These are phyloP conservation scores for Molanna angustata DNA, from an alignment of 2,888 invertebrate genomes.

Conservation along the genomic window DNA sequence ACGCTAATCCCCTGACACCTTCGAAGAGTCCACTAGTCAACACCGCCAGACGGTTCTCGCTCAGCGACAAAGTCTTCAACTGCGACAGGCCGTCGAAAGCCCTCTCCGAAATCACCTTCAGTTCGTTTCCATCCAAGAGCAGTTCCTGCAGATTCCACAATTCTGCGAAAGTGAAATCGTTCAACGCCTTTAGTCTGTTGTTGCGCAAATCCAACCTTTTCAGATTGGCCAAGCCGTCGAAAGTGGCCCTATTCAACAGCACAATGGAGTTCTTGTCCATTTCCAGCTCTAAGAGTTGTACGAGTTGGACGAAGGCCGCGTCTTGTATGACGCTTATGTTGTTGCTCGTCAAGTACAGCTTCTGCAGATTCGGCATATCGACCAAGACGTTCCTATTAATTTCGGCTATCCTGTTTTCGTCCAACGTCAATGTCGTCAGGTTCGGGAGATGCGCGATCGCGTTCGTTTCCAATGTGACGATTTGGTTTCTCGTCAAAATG, in stretches of 20 bases:
- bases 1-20: slow-evolving; percentile 68
- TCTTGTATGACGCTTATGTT: slow-evolving; percentile 81
- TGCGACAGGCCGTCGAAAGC: slow-evolving; percentile 75
- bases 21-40: slow-evolving; percentile 70
- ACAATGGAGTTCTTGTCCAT: slow-evolving; percentile 75
- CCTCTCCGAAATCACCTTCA: slow-evolving; percentile 71
- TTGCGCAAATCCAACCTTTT: slow-evolving; percentile 69
- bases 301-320: slow-evolving; percentile 73
- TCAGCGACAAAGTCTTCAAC: slow-evolving; percentile 68
- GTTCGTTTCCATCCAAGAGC: slow-evolving; percentile 65
- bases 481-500: slow-evolving; percentile 66
- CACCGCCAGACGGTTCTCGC: slow-evolving; percentile 71
- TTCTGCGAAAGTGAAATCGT: slow-evolving; percentile 76
- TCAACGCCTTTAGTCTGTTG: slow-evolving; percentile 74
- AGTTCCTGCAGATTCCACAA: slow-evolving; percentile 70
- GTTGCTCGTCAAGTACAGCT: slow-evolving; percentile 81
- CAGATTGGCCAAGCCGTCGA: slow-evolving; percentile 72
- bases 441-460: slow-evolving; percentile 72
- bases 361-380: slow-evolving; percentile 67
- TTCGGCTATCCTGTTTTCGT: slow-evolving; percentile 73
- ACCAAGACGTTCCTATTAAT: slow-evolving; percentile 71
- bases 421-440: slow-evolving; percentile 66
- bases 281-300: slow-evolving; percentile 75
- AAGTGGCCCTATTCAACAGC: slow-evolving; percentile 72
- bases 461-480: slow-evolving; percentile 63